Evolutionary conservation across 2,113 vertebrate species (phyloP), one percentile per base, ranked within the genome.

Genomic region (Prunella himalayana): DNA sequence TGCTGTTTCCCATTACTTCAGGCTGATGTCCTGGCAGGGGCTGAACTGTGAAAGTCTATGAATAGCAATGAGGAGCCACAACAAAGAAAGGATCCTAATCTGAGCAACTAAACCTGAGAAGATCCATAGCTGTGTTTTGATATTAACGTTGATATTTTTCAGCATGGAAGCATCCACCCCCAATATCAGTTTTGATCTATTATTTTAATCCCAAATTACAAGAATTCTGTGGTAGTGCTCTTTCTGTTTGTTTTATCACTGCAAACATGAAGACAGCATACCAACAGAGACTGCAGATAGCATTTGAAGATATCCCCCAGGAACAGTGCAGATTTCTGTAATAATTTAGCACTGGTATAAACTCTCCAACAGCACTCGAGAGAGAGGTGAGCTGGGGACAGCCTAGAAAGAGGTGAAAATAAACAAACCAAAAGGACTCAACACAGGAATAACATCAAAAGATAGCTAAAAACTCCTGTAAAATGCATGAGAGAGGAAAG

Each of bases 41-140:
- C 85, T 90, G 92, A 86, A 90, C 82, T 90, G 85, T 88, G 83
- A 92, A 94, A 96, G 88, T 37, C 90, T 92, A 95, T 92, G 92
- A 96, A 96, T 94, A 97, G 71, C 77, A 93, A 90, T 86, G 64
- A 94, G 90, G 64, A 90, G 75, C 78, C 72, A 53, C 1, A 92
- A 68, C 68, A 90, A 88, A 92, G 73, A 54, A 73, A 88, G n/a
- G 76, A 82, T 64, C 65, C 77, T 79, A 45, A 93, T 64, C 65
- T 82, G 65, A 90, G 75, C 2, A 8, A 47, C 72, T 68, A 69
- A 91, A 94, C 85, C 45, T 84, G 77, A 81, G 45, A 75, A 53
- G 57, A 84, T 72, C 61, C 77, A 33, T 8, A 68, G 61, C 60
- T 65, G 8, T 41, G 53, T 33, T 88, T 95, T 68, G 41, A 65